Base-by-base conservation (phyloP, 2,113 vertebrate genomes). In the Protobothrops mucrosquamatus region DNA sequence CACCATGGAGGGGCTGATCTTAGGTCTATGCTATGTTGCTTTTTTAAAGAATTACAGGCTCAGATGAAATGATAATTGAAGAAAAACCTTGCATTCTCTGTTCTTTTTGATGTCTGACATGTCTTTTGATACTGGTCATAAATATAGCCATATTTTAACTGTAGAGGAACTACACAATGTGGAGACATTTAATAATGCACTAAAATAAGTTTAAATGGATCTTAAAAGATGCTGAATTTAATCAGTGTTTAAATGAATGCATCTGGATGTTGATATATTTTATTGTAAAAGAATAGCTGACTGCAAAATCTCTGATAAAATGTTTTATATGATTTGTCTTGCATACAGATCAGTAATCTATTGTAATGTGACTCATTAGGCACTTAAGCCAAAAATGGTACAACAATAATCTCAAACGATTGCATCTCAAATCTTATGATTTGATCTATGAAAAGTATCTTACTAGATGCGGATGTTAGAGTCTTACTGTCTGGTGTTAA, bases 41-140 rank as follows among this genome's bases (percentile, higher is more conserved):
- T 64, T 69, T n/a, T 69, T n/a, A n/a, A 64, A 94, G 39, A 61
- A 90, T 57, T 64, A 4, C 56, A 94, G 94, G 85, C 90, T 94
- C 91, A 92, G 92, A 92, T 59, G 1, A 10, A 92, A 93, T 86
- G 92, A 95, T 86, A 20, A 92, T 0, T 1, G 64, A 48, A 4
- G 26, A 91, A 96, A 94, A 85, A 89, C 0, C 0, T 2, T n/a
- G 34, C 11, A 0, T 48, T 59, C 26, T 29, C 88, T 92, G 29
- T 89, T 89, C 57, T 29, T 89, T 91, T 43, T 57, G 14, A 10
- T 64, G 26, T 24, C 12, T 34, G 20, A 4, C 26, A 64, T 92
- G 57, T 34, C 48, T 88, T 91, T 88, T 54, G 46, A 88, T 54
- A 88, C 11, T 64, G 56, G 24, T 39, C n/a, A 10, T n/a, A 51